phyloP scores from a whole-genome alignment of 2,888 invertebrate genomes.

The Ichneumon xanthorius region DNA sequence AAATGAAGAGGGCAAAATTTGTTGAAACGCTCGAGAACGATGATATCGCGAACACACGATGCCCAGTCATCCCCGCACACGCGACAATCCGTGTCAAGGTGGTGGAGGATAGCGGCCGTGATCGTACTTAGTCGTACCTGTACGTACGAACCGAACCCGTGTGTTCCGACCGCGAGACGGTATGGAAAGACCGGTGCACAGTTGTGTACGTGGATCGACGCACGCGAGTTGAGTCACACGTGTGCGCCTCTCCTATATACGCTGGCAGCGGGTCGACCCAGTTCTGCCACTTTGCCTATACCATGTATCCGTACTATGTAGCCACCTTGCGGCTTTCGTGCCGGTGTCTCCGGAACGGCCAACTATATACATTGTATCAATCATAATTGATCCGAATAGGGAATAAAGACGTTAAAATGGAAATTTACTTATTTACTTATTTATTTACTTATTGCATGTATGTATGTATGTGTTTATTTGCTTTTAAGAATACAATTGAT shows the following conservation, averaged over 20 bases:
- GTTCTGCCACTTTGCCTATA: slow-evolving; percentile 66
- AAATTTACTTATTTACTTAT: not conserved
- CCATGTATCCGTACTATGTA: slow-evolving; percentile 31
- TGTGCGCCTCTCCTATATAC: slow-evolving; percentile 28
- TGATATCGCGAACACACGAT: slow-evolving; percentile 38
- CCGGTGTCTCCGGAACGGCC: slow-evolving; percentile 42
- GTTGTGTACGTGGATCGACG: slow-evolving; percentile 28
- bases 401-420: not conserved
- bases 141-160: slow-evolving; percentile 22
- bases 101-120: slow-evolving; percentile 78
- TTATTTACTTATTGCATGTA: not conserved
- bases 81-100: slow-evolving; percentile 81
- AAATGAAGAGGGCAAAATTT: slow-evolving; percentile 7
- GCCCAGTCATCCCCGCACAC: slow-evolving; percentile 52
- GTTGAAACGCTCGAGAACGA: slow-evolving; percentile 38
- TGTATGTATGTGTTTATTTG: too few relatives aligned
- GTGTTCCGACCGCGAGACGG: slow-evolving; percentile 2
- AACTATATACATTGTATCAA: not conserved
- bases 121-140: slow-evolving; percentile 71
- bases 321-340: slow-evolving; percentile 30
- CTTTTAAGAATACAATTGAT: too few relatives aligned
- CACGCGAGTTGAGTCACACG: slow-evolving; percentile 56
- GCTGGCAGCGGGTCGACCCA: slow-evolving; percentile 60
- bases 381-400: slow-evolving; percentile 41
- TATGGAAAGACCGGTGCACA: slow-evolving; percentile 31